These are phyloP conservation scores for Cyprinella venusta DNA, from an alignment of 2,797 vertebrate species.

Conservation along the genomic window DNA sequence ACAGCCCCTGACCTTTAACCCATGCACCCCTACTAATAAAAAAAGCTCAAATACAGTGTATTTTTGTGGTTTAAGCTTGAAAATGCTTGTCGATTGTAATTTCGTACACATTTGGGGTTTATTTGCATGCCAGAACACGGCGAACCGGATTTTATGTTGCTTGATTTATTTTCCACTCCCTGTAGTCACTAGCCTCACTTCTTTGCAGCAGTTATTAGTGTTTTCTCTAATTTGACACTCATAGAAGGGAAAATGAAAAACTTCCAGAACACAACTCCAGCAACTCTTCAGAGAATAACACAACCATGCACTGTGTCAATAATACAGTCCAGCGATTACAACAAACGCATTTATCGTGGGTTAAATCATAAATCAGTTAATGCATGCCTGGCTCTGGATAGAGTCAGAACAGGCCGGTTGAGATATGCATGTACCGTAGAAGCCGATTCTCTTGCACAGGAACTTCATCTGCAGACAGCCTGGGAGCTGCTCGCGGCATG, in stretches of 20 bases:
- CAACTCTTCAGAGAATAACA: neutral
- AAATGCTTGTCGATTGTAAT: neutral
- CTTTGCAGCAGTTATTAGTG: neutral
- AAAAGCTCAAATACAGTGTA: too few species aligned
- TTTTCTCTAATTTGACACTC: neutral
- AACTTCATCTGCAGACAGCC: constrained; percentile 63
- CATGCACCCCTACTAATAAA: neutral
- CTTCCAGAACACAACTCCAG: neutral
- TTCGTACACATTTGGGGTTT: neutral
- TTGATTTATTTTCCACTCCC: constrained; percentile 4
- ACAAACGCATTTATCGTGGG: neutral
- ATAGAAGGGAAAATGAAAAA: neutral
- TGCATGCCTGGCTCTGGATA: neutral
- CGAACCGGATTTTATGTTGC: too few species aligned
- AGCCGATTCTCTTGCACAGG: constrained; percentile 21
- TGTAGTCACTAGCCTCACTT: neutral
- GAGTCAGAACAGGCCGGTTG: neutral
- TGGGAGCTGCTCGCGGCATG: constrained; percentile 71
- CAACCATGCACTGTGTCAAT: neutral
- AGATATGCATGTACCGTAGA: constrained; percentile 1
- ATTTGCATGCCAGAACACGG: neutral
- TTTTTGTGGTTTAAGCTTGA: neutral
- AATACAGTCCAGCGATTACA: constrained; percentile 5
- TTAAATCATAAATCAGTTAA: constrained; percentile 17
- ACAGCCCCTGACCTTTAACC: constrained; percentile 10